Percentiles rank a stretch among this genome's conserved stretches.
phyloP scores from a whole-genome alignment of 2,888 invertebrate genomes.

The Margaritifera margaritifera region DNA sequence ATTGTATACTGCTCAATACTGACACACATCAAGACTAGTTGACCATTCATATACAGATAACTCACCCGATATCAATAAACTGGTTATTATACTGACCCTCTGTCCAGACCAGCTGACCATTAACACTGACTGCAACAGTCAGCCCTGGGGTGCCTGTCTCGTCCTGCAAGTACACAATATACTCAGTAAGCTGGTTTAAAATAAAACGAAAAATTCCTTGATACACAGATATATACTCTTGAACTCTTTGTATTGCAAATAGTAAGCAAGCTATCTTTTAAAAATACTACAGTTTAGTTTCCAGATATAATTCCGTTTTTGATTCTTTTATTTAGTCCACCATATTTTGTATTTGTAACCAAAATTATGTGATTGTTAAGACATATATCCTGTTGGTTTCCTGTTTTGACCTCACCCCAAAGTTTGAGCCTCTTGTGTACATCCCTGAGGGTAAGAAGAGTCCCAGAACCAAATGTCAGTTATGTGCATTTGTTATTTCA shows the following conservation, averaged over 20 bases:
- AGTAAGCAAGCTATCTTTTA: neutral
- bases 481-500: too few relatives aligned
- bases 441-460: too few relatives aligned
- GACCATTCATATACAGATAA: neutral
- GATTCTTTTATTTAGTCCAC: too few relatives aligned
- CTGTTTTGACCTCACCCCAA: too few relatives aligned
- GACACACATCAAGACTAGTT: too few relatives aligned
- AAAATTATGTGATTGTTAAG: too few relatives aligned
- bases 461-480: too few relatives aligned
- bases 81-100: conserved; percentile 66
- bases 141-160: conserved; percentile 74
- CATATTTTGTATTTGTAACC: too few relatives aligned
- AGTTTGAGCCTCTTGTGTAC: too few relatives aligned
- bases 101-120: conserved; percentile 74
- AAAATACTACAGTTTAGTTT: neutral
- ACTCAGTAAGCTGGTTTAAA: neutral
- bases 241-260: neutral
- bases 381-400: too few relatives aligned
- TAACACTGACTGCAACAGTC: conserved; percentile 73
- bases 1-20: too few relatives aligned
- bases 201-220: neutral
- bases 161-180: conserved; percentile 54
- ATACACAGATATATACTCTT: neutral
- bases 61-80: neutral
- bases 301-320: too few relatives aligned